Conservation (phyloP, 2,888 invertebrate genomes). For the Hypolimnas misippus region DNA sequence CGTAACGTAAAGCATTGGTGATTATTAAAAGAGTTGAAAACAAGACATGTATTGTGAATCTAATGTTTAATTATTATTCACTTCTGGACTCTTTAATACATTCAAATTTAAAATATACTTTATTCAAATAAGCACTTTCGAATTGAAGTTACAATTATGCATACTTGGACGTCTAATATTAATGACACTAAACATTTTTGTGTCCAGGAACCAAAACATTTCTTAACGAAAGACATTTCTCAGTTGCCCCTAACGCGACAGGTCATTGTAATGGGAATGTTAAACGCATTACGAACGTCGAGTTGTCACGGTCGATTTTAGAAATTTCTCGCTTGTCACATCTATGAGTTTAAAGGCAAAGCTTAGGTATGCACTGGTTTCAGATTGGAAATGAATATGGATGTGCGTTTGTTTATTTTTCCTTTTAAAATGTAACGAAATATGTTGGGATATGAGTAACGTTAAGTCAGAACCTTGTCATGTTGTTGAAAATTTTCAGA, state of each 20-base stretch:
- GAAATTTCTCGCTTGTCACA: conserved; percentile 61
- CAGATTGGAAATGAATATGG: conserved; percentile 24
- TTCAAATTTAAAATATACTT: too few species aligned
- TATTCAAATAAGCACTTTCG: too few species aligned
- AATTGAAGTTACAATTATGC: not conserved
- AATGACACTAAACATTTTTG: not conserved
- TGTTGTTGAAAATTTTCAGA: too few species aligned
- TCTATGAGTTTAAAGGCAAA: conserved; percentile 41
- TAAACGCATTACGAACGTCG: conserved; percentile 50
- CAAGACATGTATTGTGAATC: too few species aligned
- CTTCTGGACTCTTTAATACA: too few species aligned
- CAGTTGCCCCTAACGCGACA: not conserved
- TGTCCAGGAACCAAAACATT: not conserved
- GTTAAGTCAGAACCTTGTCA: too few species aligned
- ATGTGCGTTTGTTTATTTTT: conserved; percentile 16
- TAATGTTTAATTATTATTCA: too few species aligned
- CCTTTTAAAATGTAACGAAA: too few species aligned
- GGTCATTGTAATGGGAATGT: conserved; percentile 20
- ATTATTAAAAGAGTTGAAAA: too few species aligned
- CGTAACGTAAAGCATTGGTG: too few species aligned
- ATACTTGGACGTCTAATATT: not conserved
- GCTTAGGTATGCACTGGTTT: conserved; percentile 33
- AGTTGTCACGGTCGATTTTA: conserved; percentile 52
- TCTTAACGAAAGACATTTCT: not conserved
- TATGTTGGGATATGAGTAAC: too few species aligned